Conservation (phyloP, 2,113 vertebrate genomes). For the Alligator mississippiensis region DNA sequence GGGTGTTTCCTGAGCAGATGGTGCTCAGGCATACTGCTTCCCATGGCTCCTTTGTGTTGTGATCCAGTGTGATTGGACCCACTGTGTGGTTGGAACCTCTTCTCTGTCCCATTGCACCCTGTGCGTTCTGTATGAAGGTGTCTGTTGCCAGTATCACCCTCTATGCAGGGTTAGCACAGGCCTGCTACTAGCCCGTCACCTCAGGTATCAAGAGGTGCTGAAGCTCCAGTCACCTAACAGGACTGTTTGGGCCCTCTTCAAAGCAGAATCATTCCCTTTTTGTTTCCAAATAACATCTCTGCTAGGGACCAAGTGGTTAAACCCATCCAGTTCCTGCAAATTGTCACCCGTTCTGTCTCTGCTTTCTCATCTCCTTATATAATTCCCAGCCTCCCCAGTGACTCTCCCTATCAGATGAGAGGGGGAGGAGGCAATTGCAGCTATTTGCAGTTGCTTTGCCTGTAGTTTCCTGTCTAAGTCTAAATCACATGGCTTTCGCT, state of each 20-base stretch:
- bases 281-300: not conserved
- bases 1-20: no score
- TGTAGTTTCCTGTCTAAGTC: conserved; percentile 65
- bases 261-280: not conserved
- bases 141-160: no score
- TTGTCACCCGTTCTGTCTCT: no score
- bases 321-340: not conserved
- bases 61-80: no score
- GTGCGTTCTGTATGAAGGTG: not conserved
- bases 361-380: not conserved
- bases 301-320: not conserved
- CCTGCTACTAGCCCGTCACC: not conserved
- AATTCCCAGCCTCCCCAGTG: not conserved
- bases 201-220: not conserved
- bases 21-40: no score
- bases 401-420: not conserved
- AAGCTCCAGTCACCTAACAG: no score
- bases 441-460: conserved; percentile 39
- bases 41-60: no score
- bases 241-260: not conserved
- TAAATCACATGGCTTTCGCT: conserved; percentile 70
- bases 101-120: no score
- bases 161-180: no score
- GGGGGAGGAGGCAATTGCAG: not conserved
- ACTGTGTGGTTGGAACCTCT: no score